Base-by-base conservation (phyloP, 1,140 invertebrate species). In the Drosophila kanapiae region DNA sequence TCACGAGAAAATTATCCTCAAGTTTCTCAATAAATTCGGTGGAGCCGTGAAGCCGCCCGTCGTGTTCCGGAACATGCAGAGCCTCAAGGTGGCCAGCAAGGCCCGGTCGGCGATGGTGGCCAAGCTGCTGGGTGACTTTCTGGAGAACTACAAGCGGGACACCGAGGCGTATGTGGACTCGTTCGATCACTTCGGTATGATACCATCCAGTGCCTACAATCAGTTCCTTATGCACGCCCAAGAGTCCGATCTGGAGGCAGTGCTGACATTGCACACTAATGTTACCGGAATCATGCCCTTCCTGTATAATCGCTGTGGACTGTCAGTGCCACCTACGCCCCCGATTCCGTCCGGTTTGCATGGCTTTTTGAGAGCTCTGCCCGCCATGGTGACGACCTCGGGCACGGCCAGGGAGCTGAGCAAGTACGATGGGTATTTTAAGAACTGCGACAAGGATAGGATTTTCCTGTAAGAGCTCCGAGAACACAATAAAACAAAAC, bases 81-180 rank as follows among this genome's bases (percentile, higher is more conserved):
- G 62, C 33, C 64, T 84, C 4, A 78, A 80, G 64, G 75, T 98
- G 83, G 95, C 95, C 74, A 95, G 96, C 71, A 97, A 97, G 93
- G 97, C 98, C 92, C 94, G 97, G 33, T 95, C 97, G 56, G 96
- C 97, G 13, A 96, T 98, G 74, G 96, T 98, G 51, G 97, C 97
- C 1, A 98, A 98, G 93, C 96, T 98, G 87, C 94, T 98, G n/a
- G 97, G 97, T 80, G 97, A 98, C 93, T 99, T 98, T 94, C 94
- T 98, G 54, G 96, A 97, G 93, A 94, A 97, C 62, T 98, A 98
- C 93, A 97, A 97, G 91, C 95, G 96, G 84, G 98, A 97, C 93
- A 97, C 96, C 0, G 96, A 97, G 75, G 91, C 96, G 33, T 96
- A 95, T 82, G 94, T 95, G 31, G 95, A 96, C 91, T 94, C 95